Conservation (phyloP, 2,888 invertebrate genomes). For the Myopa tessellatipennis region DNA sequence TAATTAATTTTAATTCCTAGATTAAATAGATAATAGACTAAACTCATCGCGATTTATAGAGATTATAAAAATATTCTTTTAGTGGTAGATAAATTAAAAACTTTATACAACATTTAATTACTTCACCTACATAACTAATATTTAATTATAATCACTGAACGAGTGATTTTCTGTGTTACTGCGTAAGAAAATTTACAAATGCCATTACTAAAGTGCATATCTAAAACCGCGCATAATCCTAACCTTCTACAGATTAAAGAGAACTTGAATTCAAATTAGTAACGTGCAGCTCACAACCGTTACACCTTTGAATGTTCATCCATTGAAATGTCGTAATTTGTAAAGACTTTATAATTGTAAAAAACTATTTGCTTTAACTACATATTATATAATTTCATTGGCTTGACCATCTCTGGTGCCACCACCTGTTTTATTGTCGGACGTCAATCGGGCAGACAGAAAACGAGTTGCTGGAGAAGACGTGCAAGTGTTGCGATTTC, state of each 20-base stretch:
- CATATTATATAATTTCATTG: slow-evolving; percentile 2
- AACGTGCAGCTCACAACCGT: not conserved
- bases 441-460: slow-evolving; percentile 1
- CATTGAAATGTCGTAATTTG: not conserved
- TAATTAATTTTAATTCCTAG: no score
- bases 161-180: no score
- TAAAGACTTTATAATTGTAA: not conserved
- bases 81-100: no score
- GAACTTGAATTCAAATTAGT: no score
- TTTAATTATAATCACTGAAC: no score
- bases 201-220: not conserved
- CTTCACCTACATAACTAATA: no score
- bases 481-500: slow-evolving; percentile 15
- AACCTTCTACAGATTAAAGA: no score
- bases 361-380: not conserved
- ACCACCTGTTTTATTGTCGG: not conserved
- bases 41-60: no score
- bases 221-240: not conserved
- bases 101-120: no score
- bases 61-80: no score
- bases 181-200: not conserved
- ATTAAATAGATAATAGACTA: no score
- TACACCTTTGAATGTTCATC: not conserved
- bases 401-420: not conserved
- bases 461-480: slow-evolving; percentile 8